These are phyloP conservation scores for Anguilla marmorata DNA, from an alignment of 2,797 vertebrate genomes.

Conservation along the genomic window DNA sequence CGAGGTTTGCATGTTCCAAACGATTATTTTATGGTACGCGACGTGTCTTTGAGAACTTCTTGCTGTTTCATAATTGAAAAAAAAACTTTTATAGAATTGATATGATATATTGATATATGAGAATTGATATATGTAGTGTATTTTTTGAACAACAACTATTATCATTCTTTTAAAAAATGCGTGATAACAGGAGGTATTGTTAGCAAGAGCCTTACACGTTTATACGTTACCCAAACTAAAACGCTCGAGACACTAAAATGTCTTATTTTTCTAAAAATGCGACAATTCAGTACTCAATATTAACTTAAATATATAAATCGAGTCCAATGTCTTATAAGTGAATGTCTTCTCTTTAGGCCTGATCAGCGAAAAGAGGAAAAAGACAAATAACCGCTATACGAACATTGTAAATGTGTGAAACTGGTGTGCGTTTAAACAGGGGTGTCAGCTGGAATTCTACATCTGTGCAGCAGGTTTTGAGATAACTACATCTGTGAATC, in stretches of 20 bases:
- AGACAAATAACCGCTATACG: neutral
- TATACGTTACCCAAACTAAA: neutral
- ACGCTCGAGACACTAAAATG: neutral
- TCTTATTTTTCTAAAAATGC: neutral
- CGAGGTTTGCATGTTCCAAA: neutral
- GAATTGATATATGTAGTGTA: neutral
- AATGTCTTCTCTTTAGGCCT: neutral
- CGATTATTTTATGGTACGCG: neutral
- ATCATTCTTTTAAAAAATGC: neutral
- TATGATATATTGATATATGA: neutral
- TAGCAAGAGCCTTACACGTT: neutral
- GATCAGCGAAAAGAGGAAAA: neutral
- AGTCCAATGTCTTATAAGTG: neutral
- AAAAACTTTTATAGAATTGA: neutral
- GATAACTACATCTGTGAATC: neutral
- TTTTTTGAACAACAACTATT: neutral
- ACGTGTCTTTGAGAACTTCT: neutral
- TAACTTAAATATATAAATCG: neutral
- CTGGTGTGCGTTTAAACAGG: neutral
- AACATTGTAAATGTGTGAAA: neutral
- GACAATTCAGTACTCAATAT: neutral
- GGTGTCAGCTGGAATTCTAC: neutral
- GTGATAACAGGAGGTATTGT: neutral
- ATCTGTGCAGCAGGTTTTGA: neutral
- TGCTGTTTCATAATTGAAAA: neutral